Base-by-base conservation (phyloP, 2,113 vertebrate genomes). In the Acrocephalus kingi region DNA sequence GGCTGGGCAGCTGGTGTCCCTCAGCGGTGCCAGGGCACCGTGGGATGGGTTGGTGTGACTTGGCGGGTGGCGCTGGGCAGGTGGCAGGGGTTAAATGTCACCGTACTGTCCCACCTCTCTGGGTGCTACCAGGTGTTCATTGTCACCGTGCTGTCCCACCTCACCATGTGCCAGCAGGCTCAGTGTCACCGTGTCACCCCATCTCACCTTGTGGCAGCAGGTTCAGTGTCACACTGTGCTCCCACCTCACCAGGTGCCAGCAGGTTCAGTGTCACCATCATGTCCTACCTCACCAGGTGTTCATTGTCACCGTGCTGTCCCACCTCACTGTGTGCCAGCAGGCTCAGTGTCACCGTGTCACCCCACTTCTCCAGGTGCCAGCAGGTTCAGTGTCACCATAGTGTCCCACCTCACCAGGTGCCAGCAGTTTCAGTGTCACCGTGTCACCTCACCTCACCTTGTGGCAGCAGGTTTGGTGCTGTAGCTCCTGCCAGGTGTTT, bases 161-260 rank as follows among this genome's bases (percentile, higher is more conserved):
- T 63, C 2, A 0, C 18, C 45, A 25, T 22, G 16, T 15, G 28
- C 25, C n/a, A n/a, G n/a, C n/a, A n/a, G n/a, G n/a, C n/a, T 33
- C 48, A 8, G 3, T 63, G 56, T 49, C 58, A 77, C 46, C 13
- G 1, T 7, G 14, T 19, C 30, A 48, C 52, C 6, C 30, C 59
- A 52, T 37, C 46, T 41, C 4, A 0, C 23, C 5, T 1, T 24
- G 31, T n/a, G 43, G 5, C 16, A 15, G 39, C 69, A 54, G 37
- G 30, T 15, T 72, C 28, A 10, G 5, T 41, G 68, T 54, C 49
- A 52, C 48, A 4, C 0, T 30, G 35, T 2, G 6, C 9, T 20
- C 9, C 33, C 48, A 37, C 21, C 51, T 55, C 37, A 3, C 30
- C 4, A 0, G 7, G 14, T 30, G 7, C 35, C 6, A 6, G 14